Conservation (phyloP, 2,113 vertebrate genomes). For the Pardalotus punctatus region DNA sequence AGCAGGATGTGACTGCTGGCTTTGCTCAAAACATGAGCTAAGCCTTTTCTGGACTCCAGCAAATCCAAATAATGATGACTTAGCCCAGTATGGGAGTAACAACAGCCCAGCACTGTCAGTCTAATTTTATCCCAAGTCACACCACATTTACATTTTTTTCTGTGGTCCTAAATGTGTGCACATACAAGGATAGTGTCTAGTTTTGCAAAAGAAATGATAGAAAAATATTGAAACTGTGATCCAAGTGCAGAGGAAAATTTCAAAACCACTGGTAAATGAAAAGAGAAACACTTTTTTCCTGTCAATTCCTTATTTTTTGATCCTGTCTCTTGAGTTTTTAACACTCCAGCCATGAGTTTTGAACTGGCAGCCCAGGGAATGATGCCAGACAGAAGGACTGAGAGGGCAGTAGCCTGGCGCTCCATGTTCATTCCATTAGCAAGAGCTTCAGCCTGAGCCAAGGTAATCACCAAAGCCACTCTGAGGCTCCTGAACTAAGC, state of each 20-base stretch:
- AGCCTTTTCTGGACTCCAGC: slow-evolving; percentile 13
- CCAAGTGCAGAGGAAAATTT: not conserved
- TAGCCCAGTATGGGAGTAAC: not conserved
- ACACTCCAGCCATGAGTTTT: not conserved
- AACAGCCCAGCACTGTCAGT: not conserved
- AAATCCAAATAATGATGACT: slow-evolving; percentile 19
- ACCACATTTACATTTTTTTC: not conserved
- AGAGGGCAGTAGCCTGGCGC: not conserved
- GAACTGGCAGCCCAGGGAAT: not conserved
- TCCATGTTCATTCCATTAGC: not conserved
- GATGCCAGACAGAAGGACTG: not conserved
- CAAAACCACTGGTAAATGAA: not conserved
- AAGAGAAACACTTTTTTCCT: not conserved
- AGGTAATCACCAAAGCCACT: not conserved
- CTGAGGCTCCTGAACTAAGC: not conserved
- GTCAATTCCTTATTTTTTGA: not conserved
- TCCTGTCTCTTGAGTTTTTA: not conserved
- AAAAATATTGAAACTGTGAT: not conserved
- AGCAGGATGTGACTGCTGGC: slow-evolving; percentile 34
- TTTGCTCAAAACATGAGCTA: slow-evolving; percentile 14
- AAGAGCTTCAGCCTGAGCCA: not conserved
- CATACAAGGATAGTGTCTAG: not conserved
- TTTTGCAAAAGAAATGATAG: not conserved
- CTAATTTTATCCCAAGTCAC: slow-evolving; percentile 10
- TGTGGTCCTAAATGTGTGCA: not conserved